Evolutionary conservation across 2,888 invertebrate genomes (phyloP).

Genomic region (Sicus ferrugineus): DNA sequence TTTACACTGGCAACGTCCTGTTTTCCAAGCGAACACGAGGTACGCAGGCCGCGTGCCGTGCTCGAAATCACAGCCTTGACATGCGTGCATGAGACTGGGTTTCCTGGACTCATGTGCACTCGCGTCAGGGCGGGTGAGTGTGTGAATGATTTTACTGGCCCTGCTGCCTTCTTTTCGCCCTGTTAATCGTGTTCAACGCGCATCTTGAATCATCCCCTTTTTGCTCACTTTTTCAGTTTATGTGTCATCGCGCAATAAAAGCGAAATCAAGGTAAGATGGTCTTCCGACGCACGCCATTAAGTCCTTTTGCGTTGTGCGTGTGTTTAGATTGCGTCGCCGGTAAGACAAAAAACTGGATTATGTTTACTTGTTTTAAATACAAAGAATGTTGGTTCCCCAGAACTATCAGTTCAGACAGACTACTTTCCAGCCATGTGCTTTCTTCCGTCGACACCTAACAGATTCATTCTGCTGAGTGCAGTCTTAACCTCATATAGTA

Average conservation of each 20-base stretch:
- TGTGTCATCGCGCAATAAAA: constrained; percentile 39
- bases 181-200: constrained; percentile 3
- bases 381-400: too few relatives aligned
- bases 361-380: too few relatives aligned
- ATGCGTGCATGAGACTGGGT: background rate
- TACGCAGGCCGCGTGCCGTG: constrained; percentile 27
- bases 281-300: constrained; percentile 31
- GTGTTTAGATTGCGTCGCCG: constrained; percentile 48
- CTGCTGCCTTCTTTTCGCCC: background rate
- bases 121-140: background rate
- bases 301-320: constrained; percentile 48
- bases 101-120: background rate
- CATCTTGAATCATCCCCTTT: constrained; percentile 28
- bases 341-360: background rate
- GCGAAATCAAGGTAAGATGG: constrained; percentile 57
- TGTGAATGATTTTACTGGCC: background rate
- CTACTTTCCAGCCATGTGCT: too few relatives aligned
- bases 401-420: too few relatives aligned
- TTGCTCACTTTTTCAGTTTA: constrained; percentile 27
- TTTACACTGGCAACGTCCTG: constrained; percentile 38
- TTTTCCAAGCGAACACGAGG: background rate
- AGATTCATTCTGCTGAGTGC: too few relatives aligned
- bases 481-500: too few relatives aligned
- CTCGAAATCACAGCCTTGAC: background rate
- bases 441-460: too few relatives aligned